Evolutionary conservation across 2,113 vertebrate genomes (phyloP).

Genomic region (Ammodytes marinus): DNA sequence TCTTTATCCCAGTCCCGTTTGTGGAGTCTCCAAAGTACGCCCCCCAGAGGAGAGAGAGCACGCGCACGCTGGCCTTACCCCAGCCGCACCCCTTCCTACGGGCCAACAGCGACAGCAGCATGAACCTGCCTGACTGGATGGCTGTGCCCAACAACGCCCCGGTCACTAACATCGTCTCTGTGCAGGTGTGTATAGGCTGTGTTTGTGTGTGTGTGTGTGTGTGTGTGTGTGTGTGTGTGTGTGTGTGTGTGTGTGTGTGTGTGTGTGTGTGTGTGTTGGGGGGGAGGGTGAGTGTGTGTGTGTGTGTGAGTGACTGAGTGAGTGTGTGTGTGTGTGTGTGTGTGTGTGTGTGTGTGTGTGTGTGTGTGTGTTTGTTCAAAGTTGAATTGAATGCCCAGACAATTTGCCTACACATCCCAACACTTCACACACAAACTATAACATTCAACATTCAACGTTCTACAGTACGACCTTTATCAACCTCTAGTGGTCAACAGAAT

Average conservation of each 20-base stretch:
- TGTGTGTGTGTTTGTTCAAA: neutral
- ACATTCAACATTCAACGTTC: neutral
- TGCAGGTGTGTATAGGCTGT: slow-evolving; percentile 78
- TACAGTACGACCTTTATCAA: slow-evolving; percentile 24
- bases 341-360: too few relatives aligned
- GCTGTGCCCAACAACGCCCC: slow-evolving; percentile 87
- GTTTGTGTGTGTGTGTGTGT: neutral
- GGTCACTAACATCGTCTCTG: slow-evolving; percentile 83
- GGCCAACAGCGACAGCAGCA: slow-evolving; percentile 94
- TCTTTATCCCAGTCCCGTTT: slow-evolving; percentile 87
- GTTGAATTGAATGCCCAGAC: neutral
- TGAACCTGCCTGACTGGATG: slow-evolving; percentile 93
- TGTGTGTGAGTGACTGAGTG: too few relatives aligned
- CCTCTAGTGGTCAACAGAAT: slow-evolving; percentile 40
- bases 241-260: neutral
- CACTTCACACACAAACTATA: neutral
- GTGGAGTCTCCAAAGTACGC: slow-evolving; percentile 93
- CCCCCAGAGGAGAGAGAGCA: slow-evolving; percentile 88
- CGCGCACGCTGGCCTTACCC: slow-evolving; percentile 83
- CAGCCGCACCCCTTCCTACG: slow-evolving; percentile 90
- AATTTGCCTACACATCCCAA: neutral
- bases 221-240: neutral
- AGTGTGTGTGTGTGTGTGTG: too few relatives aligned
- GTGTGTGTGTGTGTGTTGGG: neutral
- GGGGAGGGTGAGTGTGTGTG: too few relatives aligned